Evolutionary conservation across 2,113 vertebrate species (phyloP).

Genomic region (Cephalopterus ornatus): DNA sequence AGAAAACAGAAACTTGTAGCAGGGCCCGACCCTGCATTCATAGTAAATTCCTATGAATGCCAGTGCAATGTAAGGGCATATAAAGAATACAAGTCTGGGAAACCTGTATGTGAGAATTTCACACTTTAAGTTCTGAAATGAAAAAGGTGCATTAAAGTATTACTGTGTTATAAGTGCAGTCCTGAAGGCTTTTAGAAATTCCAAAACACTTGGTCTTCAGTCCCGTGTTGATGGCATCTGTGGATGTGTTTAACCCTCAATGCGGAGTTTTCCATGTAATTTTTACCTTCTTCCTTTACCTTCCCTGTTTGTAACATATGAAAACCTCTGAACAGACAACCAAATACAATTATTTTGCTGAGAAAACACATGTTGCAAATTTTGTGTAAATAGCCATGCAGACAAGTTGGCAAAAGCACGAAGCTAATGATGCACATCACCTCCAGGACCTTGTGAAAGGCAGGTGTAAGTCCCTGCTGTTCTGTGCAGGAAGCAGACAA

Average conservation of each 20-base stretch:
- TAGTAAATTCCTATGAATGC: neutral
- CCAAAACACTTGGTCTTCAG: neutral
- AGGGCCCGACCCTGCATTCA: neutral
- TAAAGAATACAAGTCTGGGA: neutral
- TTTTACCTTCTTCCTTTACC: neutral
- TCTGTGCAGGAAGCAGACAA: neutral
- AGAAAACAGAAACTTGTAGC: constrained; percentile 11
- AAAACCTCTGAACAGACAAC: neutral
- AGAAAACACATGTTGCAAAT: neutral
- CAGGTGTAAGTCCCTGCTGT: neutral
- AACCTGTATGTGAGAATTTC: neutral
- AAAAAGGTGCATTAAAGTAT: neutral
- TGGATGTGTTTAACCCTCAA: constrained; percentile 3
- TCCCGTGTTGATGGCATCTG: neutral
- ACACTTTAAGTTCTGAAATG: neutral
- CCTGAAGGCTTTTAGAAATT: constrained; percentile 10
- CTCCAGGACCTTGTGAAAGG: neutral
- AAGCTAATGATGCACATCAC: neutral
- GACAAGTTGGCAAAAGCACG: neutral
- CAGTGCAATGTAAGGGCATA: neutral
- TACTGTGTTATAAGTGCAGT: neutral
- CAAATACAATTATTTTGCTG: neutral
- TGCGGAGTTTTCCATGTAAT: neutral
- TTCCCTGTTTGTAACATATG: neutral
- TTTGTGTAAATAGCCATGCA: neutral